Evolutionary conservation across 2,797 vertebrate genomes (phyloP).

Genomic region (Antrozous pallidus): DNA sequence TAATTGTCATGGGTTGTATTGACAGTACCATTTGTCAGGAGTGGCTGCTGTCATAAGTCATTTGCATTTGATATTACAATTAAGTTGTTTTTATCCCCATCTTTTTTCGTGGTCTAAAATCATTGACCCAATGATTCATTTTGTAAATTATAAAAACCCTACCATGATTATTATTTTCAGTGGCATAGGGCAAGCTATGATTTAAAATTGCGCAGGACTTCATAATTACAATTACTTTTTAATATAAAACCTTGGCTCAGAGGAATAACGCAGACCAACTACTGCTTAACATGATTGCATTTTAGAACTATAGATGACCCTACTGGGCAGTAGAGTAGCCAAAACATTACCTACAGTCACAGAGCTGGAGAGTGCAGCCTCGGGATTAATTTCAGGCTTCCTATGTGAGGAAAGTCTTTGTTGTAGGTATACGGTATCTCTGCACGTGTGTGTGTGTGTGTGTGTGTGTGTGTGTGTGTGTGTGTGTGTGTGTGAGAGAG

Average conservation of each 20-base stretch:
- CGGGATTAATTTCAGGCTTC: neutral
- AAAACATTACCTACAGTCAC: neutral
- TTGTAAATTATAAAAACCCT: conserved; percentile 5
- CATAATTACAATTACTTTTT: neutral
- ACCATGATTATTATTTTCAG: conserved; percentile 33
- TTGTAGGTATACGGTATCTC: neutral
- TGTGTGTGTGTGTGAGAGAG: neutral
- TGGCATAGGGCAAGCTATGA: conserved; percentile 60
- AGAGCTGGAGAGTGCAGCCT: neutral
- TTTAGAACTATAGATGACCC: neutral
- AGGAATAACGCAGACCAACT: neutral
- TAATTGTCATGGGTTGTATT: conserved; percentile 70
- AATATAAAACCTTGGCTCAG: neutral
- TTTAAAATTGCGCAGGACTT: conserved; percentile 64
- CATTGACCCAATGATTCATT: neutral
- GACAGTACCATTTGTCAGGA: conserved; percentile 73
- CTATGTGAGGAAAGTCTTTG: neutral
- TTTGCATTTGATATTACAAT: conserved; percentile 69
- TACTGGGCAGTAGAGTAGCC: neutral
- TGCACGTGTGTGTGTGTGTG: neutral
- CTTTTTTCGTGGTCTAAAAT: conserved; percentile 44
- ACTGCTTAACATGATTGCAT: neutral
- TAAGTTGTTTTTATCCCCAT: conserved; percentile 71
- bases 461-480: neutral
- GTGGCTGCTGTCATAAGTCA: conserved; percentile 69